Conservation (phyloP, 1,140 invertebrate genomes). For the Drosophila sp. region DNA sequence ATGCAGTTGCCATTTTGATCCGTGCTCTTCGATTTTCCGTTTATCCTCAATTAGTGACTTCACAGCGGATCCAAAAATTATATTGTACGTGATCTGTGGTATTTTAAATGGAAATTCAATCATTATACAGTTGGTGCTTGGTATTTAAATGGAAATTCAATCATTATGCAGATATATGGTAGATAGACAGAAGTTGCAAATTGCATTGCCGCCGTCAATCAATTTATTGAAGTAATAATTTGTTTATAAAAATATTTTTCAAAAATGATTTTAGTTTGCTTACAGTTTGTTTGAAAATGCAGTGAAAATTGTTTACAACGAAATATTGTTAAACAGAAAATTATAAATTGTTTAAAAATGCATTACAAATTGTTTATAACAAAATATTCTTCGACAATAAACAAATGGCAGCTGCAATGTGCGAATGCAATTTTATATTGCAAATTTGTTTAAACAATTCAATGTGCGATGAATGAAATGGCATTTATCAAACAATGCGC, state of each 20-base stretch:
- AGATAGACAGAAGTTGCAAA: too few species aligned
- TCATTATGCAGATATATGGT: constrained; percentile 1
- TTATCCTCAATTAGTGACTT: constrained; percentile 45
- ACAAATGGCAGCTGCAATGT: constrained; percentile 15
- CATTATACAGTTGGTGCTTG: constrained; percentile 21
- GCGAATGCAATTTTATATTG: constrained; percentile 14
- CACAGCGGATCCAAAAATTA: constrained; percentile 42
- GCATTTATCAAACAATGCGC: constrained; percentile 49
- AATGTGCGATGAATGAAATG: constrained; percentile 6
- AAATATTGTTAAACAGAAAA: neutral
- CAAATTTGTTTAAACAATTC: constrained; percentile 26
- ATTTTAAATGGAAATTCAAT: constrained; percentile 37
- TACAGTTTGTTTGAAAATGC: too few species aligned
- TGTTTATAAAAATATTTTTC: too few species aligned
- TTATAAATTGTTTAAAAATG: neutral
- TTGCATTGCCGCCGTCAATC: too few species aligned
- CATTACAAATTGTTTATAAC: constrained; percentile 37
- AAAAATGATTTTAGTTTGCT: too few species aligned
- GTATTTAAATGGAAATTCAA: constrained; percentile 34
- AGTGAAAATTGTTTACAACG: neutral
- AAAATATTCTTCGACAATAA: constrained; percentile 4
- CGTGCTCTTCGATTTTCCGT: constrained; percentile 31
- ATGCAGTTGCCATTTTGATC: constrained; percentile 45
- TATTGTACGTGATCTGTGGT: constrained; percentile 46
- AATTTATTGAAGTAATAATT: too few species aligned